Conservation (phyloP, 1,140 invertebrate genomes). For the Drosophila miranda region DNA sequence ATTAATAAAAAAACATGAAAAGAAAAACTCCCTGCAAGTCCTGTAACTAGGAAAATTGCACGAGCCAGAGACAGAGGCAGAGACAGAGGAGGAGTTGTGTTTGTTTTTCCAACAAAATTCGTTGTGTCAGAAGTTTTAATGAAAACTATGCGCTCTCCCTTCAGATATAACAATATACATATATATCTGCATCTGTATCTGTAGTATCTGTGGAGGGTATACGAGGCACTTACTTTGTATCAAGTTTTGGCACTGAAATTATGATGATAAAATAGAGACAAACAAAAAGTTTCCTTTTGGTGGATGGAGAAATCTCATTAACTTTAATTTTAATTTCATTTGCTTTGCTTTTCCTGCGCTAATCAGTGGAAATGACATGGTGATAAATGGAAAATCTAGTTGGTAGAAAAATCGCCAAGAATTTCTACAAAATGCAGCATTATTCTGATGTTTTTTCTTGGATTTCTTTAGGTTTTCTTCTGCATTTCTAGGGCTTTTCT, state of each 20-base stretch:
- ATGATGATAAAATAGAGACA: constrained; percentile 61
- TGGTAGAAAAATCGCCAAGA: neutral
- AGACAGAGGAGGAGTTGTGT: neutral
- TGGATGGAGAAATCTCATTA: constrained; percentile 31
- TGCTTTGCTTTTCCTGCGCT: constrained; percentile 2
- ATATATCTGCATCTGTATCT: constrained; percentile 5
- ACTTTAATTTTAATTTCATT: constrained; percentile 32
- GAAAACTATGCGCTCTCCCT: constrained; percentile 35
- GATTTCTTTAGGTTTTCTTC: neutral
- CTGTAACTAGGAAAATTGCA: constrained; percentile 12
- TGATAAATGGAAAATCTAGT: neutral
- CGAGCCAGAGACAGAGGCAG: constrained; percentile 4
- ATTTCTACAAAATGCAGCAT: neutral
- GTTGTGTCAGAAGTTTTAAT: constrained; percentile 66
- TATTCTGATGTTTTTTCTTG: no score
- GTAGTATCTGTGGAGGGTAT: constrained; percentile 11
- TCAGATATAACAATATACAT: constrained; percentile 10
- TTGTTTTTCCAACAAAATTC: constrained; percentile 32
- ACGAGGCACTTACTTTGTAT: constrained; percentile 21
- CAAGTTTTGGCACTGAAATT: constrained; percentile 60
- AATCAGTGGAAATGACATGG: constrained; percentile 7
- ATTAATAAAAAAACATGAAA: constrained; percentile 64
- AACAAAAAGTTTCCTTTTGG: constrained; percentile 35
- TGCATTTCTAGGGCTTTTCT: neutral
- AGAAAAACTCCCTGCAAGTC: constrained; percentile 47